These are phyloP conservation scores for Tiaroga cobitis DNA, from an alignment of 2,797 vertebrate species.

Conservation along the genomic window DNA sequence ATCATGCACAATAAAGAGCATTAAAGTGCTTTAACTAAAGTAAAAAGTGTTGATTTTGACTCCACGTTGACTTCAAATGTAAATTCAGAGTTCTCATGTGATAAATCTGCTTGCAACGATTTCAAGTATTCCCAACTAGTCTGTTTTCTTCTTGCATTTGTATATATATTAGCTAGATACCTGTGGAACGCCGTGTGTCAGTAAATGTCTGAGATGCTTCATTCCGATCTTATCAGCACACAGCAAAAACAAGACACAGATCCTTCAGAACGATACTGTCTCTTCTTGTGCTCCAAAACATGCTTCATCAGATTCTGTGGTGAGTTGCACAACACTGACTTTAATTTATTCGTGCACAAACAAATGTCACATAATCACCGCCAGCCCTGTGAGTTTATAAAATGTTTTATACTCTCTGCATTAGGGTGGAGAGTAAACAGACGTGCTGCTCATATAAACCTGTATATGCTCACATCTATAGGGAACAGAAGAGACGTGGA, in stretches of 20 bases:
- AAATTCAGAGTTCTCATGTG: neutral
- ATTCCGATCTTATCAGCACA: conserved; percentile 21
- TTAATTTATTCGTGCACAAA: conserved; percentile 1
- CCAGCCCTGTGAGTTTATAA: neutral
- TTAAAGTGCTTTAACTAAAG: neutral
- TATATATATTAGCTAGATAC: conserved; percentile 30
- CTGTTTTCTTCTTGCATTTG: neutral
- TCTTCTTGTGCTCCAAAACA: conserved; percentile 24
- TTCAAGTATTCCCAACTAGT: neutral
- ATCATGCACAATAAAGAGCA: neutral
- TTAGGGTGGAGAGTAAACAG: neutral
- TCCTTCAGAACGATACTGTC: conserved; percentile 3
- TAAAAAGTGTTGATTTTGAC: neutral
- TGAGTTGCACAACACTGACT: conserved; percentile 6
- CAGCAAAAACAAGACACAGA: conserved; percentile 24
- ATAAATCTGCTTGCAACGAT: neutral
- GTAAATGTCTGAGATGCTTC: conserved; percentile 28
- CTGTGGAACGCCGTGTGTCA: neutral
- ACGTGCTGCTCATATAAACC: neutral
- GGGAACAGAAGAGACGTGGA: neutral
- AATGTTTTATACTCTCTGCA: neutral
- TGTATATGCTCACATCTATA: neutral
- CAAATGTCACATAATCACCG: conserved; percentile 1
- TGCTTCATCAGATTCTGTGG: conserved; percentile 18
- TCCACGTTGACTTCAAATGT: neutral